Conservation (phyloP, 37 sponge, comb jelly and placozoan species). For the Axinella damicornis region DNA sequence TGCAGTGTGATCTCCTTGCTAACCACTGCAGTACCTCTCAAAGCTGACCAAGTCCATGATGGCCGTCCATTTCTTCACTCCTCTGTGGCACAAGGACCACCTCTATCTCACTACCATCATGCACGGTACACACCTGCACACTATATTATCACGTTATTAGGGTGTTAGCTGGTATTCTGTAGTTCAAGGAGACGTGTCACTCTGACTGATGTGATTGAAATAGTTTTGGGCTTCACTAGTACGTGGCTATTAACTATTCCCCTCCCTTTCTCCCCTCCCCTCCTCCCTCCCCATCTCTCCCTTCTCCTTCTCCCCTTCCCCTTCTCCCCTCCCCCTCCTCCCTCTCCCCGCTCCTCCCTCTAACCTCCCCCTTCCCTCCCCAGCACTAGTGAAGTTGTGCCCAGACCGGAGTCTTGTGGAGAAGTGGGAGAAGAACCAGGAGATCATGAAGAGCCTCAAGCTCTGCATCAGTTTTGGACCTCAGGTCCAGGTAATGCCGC, state of each 20-base stretch:
- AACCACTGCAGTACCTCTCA: conserved; percentile 29
- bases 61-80: conserved; percentile 43
- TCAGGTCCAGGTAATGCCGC: too few species aligned
- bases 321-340: background rate
- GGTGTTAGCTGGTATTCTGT: too few species aligned
- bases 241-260: too few species aligned
- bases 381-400: conserved; percentile 37
- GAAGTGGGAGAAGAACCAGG: conserved; percentile 19
- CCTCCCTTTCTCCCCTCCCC: background rate
- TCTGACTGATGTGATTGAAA: too few species aligned
- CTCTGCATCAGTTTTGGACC: conserved; percentile 49
- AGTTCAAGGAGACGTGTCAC: too few species aligned
- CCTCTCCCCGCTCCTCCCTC: background rate
- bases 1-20: background rate
- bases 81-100: conserved; percentile 49
- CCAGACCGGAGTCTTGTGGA: conserved; percentile 39
- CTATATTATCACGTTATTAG: too few species aligned
- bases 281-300: background rate
- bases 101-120: conserved; percentile 34
- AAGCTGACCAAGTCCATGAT: conserved; percentile 46
- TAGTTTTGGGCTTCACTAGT: too few species aligned
- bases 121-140: too few species aligned
- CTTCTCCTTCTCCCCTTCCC: background rate
- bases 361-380: background rate
- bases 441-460: conserved; percentile 28